phyloP scores from a whole-genome alignment of 2,888 invertebrate genomes.

The Cheiracanthium punctorium region DNA sequence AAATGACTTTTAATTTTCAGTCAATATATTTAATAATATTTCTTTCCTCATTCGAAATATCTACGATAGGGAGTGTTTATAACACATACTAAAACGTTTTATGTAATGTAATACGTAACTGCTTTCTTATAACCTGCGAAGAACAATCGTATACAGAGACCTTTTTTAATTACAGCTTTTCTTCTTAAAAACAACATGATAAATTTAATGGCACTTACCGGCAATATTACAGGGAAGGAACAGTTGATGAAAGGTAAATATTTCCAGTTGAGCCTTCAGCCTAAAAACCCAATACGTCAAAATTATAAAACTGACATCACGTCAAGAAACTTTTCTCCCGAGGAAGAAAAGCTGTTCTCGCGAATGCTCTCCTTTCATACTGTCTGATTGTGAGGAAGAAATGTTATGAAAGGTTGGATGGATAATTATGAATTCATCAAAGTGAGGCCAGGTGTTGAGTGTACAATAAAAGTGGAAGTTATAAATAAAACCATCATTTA shows the following conservation, averaged over 20 bases:
- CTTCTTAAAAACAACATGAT: background rate
- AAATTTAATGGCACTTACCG: background rate
- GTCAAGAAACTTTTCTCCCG: background rate
- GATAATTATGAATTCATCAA: conserved; percentile 9
- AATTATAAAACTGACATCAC: conserved; percentile 6
- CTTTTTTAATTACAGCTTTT: too few species aligned
- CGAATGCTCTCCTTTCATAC: background rate
- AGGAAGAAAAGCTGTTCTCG: background rate
- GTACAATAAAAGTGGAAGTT: conserved; percentile 23
- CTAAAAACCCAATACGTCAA: background rate
- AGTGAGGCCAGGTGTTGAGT: conserved; percentile 54
- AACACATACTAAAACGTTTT: too few species aligned
- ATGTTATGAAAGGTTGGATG: background rate
- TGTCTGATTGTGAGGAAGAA: conserved; percentile 9
- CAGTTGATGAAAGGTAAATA: background rate
- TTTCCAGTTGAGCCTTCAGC: background rate
- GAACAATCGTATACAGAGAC: too few species aligned
- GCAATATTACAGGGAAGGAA: background rate
- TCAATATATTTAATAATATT: too few species aligned
- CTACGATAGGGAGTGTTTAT: too few species aligned
- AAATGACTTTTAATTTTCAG: too few species aligned
- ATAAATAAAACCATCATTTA: conserved; percentile 67
- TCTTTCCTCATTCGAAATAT: too few species aligned
- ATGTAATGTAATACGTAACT: too few species aligned
- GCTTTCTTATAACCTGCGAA: too few species aligned